Conservation (phyloP, 2,797 vertebrate genomes). For the Rallus crepitans region DNA sequence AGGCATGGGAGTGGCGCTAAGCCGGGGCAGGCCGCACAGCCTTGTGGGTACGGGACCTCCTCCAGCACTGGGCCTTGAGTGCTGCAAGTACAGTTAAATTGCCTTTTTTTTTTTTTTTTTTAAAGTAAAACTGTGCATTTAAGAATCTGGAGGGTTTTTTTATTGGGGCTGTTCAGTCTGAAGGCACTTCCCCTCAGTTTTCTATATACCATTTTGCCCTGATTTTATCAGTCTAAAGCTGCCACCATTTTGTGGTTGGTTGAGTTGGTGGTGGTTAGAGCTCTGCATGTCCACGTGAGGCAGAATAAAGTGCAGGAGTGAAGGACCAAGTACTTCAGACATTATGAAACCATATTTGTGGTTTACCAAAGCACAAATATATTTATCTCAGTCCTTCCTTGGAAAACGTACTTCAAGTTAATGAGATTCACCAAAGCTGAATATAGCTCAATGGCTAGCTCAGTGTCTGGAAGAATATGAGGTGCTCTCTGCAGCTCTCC, state of each 20-base stretch:
- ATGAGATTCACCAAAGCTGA: background rate
- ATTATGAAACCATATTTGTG: background rate
- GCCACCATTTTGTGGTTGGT: background rate
- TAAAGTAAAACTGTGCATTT: background rate
- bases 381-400: background rate
- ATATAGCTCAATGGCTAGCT: background rate
- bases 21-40: background rate
- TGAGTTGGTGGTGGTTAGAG: background rate
- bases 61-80: accelerated
- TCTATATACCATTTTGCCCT: background rate
- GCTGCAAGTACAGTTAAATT: background rate
- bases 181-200: background rate
- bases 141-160: background rate
- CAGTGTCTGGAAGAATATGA: background rate
- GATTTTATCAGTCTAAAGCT: background rate
- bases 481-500: background rate
- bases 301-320: background rate
- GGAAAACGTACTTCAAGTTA: background rate
- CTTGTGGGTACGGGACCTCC: background rate
- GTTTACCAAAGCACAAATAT: background rate
- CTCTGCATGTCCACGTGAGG: background rate
- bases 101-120: background rate
- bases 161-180: background rate
- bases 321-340: background rate
- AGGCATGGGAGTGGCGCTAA: background rate